A percentile compares a stretch with the other conserved stretches of the same genome.
Evolutionary conservation across 2,888 invertebrate species (phyloP).

Genomic region (Homarus gammarus): DNA sequence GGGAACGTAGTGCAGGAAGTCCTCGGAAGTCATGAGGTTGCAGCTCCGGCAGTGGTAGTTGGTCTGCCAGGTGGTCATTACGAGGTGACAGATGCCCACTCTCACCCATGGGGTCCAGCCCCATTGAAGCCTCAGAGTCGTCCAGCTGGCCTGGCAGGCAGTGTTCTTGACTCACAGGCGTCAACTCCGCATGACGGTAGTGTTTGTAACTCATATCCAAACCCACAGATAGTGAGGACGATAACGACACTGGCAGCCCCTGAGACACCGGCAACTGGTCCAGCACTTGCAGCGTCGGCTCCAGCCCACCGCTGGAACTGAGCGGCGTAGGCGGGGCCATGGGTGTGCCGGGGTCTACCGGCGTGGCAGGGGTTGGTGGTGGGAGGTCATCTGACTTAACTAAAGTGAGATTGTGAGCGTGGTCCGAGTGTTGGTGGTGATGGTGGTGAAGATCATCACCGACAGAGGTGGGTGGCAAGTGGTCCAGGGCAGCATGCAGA

Average conservation of each 20-base stretch:
- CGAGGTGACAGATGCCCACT: constrained; percentile 71
- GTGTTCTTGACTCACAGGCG: constrained; percentile 73
- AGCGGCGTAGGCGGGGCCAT: constrained; percentile 73
- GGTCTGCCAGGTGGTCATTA: constrained; percentile 72
- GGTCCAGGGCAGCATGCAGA: constrained; percentile 71
- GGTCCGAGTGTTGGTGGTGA: constrained; percentile 54
- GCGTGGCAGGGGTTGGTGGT: constrained; percentile 70
- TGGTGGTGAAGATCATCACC: constrained; percentile 61
- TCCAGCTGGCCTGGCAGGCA: constrained; percentile 71
- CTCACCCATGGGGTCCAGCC: constrained; percentile 70
- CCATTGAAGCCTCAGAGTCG: constrained; percentile 74
- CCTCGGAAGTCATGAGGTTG: constrained; percentile 75
- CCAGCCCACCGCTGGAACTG: constrained; percentile 71
- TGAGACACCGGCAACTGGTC: constrained; percentile 74
- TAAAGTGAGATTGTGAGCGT: constrained; percentile 68
- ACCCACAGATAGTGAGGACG: constrained; percentile 80
- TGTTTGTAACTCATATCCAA: constrained; percentile 78
- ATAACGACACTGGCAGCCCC: constrained; percentile 78
- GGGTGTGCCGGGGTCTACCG: constrained; percentile 73
- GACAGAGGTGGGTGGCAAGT: constrained; percentile 63
- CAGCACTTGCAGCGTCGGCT: constrained; percentile 73
- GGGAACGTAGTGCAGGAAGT: constrained; percentile 72
- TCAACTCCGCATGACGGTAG: constrained; percentile 72
- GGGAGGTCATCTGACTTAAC: constrained; percentile 73
- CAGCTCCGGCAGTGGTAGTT: constrained; percentile 72